Conservation (phyloP, 1,140 invertebrate genomes). For the Pogonomyrmex californicus region DNA sequence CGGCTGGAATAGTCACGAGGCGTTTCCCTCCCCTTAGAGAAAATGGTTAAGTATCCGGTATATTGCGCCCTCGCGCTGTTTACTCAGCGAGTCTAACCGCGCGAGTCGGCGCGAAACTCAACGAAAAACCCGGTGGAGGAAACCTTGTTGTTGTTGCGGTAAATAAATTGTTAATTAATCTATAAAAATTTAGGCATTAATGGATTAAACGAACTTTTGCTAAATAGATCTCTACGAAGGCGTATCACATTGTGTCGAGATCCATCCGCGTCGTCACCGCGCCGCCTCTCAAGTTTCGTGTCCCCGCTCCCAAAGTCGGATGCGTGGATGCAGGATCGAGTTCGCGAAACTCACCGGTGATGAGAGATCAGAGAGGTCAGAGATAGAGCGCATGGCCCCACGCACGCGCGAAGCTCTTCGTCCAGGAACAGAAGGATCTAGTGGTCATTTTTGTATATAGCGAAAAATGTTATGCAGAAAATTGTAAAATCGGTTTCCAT, state of each 20-base stretch:
- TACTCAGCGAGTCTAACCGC: slow-evolving; percentile 23
- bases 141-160: slow-evolving; percentile 82
- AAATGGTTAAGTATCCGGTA: slow-evolving; percentile 57
- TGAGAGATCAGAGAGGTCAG: slow-evolving; percentile 6
- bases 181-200: slow-evolving; percentile 76
- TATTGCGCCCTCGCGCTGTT: slow-evolving; percentile 43
- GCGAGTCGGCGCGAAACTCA: slow-evolving; percentile 44
- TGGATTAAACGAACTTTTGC: slow-evolving; percentile 68
- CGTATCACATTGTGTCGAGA: slow-evolving; percentile 50
- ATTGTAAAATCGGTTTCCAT: slow-evolving; percentile 66
- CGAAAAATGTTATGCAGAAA: slow-evolving; percentile 58
- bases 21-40: background rate
- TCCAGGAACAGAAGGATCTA: slow-evolving; percentile 43
- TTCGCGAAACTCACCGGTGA: slow-evolving; percentile 21
- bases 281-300: slow-evolving; percentile 22
- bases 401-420: slow-evolving; percentile 37
- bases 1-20: background rate
- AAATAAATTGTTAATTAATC: slow-evolving; percentile 81
- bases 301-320: slow-evolving; percentile 14
- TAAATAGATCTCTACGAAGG: slow-evolving; percentile 71
- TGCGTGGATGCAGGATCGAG: slow-evolving; percentile 1
- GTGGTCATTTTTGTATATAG: slow-evolving; percentile 72
- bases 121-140: slow-evolving; percentile 49
- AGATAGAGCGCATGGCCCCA: background rate
- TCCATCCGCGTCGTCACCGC: slow-evolving; percentile 37